Evolutionary conservation across 2,888 invertebrate genomes (phyloP).

Genomic region (Zaprionus bogoriensis): DNA sequence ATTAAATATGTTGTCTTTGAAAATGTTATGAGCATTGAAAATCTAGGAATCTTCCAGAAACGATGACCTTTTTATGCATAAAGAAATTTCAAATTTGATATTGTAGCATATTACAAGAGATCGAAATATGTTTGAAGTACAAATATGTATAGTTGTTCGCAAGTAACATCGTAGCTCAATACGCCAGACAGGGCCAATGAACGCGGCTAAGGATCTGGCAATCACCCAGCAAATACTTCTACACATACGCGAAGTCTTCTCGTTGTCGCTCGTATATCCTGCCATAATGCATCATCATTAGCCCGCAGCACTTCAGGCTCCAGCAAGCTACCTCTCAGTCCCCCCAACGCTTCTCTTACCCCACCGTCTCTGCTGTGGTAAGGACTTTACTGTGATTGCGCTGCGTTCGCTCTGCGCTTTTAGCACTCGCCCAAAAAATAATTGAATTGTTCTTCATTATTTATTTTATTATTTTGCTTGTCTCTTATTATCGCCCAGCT

Average conservation of each 20-base stretch:
- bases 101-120: neutral
- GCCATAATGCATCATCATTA: constrained; percentile 73
- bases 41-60: no score
- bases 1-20: no score
- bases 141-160: neutral
- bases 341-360: neutral
- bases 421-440: constrained; percentile 66
- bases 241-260: neutral
- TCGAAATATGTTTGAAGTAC: neutral
- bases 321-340: neutral
- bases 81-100: no score
- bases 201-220: neutral
- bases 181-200: constrained; percentile 13
- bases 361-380: neutral
- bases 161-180: neutral
- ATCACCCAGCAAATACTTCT: constrained; percentile 11
- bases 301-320: constrained; percentile 29
- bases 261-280: constrained; percentile 12
- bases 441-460: constrained; percentile 79
- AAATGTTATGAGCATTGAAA: no score
- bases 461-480: constrained; percentile 79
- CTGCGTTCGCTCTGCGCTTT: constrained; percentile 51
- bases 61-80: no score
- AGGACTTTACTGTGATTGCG: constrained; percentile 40
- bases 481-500: constrained; percentile 75